Conservation (phyloP, 2,888 invertebrate genomes). For the Parochlus steinenii region DNA sequence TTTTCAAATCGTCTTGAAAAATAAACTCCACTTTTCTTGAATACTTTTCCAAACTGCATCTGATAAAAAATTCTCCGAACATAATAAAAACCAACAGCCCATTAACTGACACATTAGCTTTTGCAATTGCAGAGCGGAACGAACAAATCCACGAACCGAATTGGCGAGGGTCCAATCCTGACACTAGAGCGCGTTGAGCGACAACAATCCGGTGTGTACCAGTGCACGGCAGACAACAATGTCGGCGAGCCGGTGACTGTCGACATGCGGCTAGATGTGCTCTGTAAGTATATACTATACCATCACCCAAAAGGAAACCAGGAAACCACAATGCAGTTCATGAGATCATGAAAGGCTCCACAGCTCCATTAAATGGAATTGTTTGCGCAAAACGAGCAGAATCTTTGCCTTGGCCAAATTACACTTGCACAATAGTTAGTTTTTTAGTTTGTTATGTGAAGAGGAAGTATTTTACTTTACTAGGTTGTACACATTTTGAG, state of each 20-base stretch:
- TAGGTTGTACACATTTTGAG: no score
- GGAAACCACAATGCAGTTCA: slow-evolving; percentile 4
- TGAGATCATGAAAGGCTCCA: no score
- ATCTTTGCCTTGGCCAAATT: no score
- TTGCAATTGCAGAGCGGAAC: slow-evolving; percentile 24
- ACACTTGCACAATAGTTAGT: no score
- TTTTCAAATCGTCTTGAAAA: not conserved
- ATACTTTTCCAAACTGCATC: not conserved
- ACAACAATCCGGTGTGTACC: slow-evolving; percentile 45
- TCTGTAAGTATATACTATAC: slow-evolving; percentile 36
- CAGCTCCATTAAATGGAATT: no score
- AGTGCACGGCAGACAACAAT: slow-evolving; percentile 50
- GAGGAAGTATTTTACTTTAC: no score
- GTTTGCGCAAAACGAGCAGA: no score
- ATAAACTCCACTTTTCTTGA: not conserved
- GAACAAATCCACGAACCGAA: slow-evolving; percentile 29
- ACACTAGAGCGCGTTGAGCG: slow-evolving; percentile 45
- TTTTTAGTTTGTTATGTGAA: no score
- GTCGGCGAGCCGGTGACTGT: slow-evolving; percentile 48
- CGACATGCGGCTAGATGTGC: slow-evolving; percentile 45
- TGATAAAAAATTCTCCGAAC: not conserved
- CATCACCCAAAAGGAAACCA: not conserved
- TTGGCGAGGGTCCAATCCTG: slow-evolving; percentile 44
- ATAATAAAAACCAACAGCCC: not conserved
- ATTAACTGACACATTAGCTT: not conserved